Conservation (phyloP, 35 echinoderm and acorn worm genomes). For the Lytechinus variegatus region DNA sequence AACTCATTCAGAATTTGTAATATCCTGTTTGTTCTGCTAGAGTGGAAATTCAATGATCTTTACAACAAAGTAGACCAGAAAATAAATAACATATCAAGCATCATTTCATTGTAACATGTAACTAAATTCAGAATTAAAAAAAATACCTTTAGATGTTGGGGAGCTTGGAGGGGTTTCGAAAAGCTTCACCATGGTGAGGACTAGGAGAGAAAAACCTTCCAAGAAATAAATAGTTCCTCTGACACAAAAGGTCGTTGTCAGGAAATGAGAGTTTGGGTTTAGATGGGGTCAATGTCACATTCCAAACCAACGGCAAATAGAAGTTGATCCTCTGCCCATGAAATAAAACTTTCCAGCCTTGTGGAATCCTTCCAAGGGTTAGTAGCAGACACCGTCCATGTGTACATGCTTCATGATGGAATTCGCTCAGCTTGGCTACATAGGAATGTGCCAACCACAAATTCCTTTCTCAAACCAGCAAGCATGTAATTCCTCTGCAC, state of each 20-base stretch:
- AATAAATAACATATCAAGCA: too few relatives aligned
- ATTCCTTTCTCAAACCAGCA: background rate
- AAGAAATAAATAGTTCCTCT: background rate
- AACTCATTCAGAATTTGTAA: too few relatives aligned
- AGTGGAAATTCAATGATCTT: too few relatives aligned
- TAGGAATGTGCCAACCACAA: background rate
- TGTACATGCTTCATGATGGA: background rate
- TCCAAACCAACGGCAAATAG: background rate
- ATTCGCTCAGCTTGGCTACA: background rate
- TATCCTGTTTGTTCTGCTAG: too few relatives aligned
- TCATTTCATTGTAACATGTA: background rate
- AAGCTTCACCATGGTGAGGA: background rate
- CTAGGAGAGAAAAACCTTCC: background rate
- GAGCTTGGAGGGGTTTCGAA: background rate
- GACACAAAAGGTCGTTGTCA: background rate
- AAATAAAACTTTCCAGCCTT: background rate
- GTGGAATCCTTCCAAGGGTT: background rate
- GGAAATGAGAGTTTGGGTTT: background rate
- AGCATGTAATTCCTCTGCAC: conserved; percentile 3
- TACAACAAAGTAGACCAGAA: too few relatives aligned
- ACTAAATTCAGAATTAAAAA: background rate
- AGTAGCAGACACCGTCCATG: background rate
- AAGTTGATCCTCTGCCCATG: background rate
- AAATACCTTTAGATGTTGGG: background rate
- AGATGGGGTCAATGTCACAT: background rate